Evolutionary conservation across 1,140 invertebrate species (phyloP).

Genomic region (Brevipalpus yothersi): DNA sequence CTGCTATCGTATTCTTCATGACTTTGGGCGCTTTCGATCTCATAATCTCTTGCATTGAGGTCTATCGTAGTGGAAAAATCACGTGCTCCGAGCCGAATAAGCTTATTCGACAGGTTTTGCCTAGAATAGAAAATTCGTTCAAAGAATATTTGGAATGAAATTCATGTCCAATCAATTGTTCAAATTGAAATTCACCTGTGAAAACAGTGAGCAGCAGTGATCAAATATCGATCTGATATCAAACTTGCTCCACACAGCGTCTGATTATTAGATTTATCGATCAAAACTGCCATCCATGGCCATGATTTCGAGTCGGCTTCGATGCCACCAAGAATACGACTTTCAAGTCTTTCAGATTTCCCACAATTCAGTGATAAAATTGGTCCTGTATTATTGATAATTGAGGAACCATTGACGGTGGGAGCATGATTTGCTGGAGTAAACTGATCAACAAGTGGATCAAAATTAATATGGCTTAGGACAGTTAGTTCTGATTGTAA

Average conservation of each 20-base stretch:
- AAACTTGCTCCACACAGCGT: constrained; percentile 29
- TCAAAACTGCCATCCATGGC: constrained; percentile 11
- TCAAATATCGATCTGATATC: constrained; percentile 66
- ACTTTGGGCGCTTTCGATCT: constrained; percentile 46
- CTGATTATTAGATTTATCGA: not conserved
- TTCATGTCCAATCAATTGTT: too few species aligned
- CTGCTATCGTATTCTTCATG: constrained; percentile 37
- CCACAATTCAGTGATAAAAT: too few species aligned
- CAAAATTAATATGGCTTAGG: too few species aligned
- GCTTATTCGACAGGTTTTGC: not conserved
- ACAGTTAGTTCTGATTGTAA: too few species aligned
- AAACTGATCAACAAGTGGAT: too few species aligned
- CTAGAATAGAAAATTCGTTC: too few species aligned
- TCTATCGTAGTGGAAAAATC: constrained; percentile 14
- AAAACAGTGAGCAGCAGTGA: constrained; percentile 91
- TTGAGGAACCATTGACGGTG: too few species aligned
- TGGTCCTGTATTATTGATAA: too few species aligned
- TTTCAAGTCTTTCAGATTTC: too few species aligned
- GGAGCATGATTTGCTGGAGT: too few species aligned
- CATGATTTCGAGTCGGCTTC: constrained; percentile 10
- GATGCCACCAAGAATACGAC: constrained; percentile 11
- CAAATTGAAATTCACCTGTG: constrained; percentile 16
- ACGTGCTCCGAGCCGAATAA: constrained; percentile 10
- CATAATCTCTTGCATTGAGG: constrained; percentile 8
- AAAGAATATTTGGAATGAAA: too few species aligned